Evolutionary conservation across 2,888 invertebrate species (phyloP).

Genomic region (Crocallis elinguaria): DNA sequence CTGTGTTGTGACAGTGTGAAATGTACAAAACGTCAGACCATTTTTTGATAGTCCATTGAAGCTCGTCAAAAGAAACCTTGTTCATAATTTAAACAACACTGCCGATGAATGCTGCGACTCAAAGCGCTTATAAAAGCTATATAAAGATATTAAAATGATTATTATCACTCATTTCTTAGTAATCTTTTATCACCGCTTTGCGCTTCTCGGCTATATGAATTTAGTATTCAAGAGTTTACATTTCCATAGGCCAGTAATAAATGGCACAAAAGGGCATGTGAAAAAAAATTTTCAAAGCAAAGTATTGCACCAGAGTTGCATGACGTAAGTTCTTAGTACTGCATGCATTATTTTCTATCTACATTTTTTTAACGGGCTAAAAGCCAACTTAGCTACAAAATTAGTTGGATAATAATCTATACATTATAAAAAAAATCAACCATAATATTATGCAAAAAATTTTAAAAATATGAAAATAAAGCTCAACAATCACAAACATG

Average conservation of each 20-base stretch:
- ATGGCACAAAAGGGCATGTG: not conserved
- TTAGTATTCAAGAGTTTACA: not conserved
- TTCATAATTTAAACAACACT: not conserved
- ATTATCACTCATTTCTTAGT: not conserved
- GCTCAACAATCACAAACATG: too few relatives aligned
- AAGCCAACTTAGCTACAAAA: too few relatives aligned
- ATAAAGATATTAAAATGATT: not conserved
- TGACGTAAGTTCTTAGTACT: not conserved
- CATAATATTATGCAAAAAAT: too few relatives aligned
- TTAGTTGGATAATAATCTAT: too few relatives aligned
- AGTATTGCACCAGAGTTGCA: not conserved
- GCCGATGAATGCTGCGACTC: not conserved
- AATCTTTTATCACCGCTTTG: not conserved
- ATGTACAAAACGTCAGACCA: slow-evolving; percentile 22
- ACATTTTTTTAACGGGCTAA: too few relatives aligned
- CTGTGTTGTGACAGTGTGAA: slow-evolving; percentile 26
- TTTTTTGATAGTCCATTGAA: slow-evolving; percentile 27
- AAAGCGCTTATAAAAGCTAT: not conserved
- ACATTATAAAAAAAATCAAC: too few relatives aligned
- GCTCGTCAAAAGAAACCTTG: not conserved
- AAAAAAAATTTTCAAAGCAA: not conserved
- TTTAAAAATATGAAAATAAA: too few relatives aligned
- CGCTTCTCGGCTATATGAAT: not conserved
- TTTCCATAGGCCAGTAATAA: not conserved
- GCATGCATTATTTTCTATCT: too few relatives aligned